Percentiles rank a stretch among this genome's conserved stretches.
phyloP scores from a whole-genome alignment of 2,113 vertebrate genomes.

The Camelus dromedarius region DNA sequence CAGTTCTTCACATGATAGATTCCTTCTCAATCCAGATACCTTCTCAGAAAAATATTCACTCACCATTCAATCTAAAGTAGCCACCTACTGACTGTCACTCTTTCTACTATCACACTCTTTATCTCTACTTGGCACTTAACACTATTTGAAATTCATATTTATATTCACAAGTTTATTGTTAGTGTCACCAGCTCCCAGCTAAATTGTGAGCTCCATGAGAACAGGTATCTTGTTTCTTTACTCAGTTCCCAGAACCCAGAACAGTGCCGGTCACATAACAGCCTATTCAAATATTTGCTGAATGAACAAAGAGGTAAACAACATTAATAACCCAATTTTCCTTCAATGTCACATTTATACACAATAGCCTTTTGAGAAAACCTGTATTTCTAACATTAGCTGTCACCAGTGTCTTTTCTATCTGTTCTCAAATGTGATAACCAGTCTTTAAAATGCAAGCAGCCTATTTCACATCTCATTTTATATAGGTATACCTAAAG shows the following conservation, averaged over 20 bases:
- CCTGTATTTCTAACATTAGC: background rate
- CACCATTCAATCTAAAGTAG: background rate
- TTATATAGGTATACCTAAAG: background rate
- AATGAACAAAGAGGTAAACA: background rate
- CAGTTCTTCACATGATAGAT: background rate
- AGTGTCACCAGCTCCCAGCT: background rate
- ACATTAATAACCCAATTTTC: background rate
- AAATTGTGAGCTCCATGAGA: background rate
- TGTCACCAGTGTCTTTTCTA: constrained; percentile 9
- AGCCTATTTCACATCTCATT: background rate
- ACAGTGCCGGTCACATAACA: background rate
- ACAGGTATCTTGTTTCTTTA: background rate
- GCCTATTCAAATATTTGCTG: background rate
- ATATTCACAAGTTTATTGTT: background rate
- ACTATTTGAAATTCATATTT: background rate
- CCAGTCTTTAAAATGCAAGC: background rate
- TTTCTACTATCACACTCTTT: background rate
- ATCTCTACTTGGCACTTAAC: background rate
- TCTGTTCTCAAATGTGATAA: constrained; percentile 6
- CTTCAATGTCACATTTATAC: background rate
- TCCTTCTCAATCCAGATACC: background rate
- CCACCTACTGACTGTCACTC: background rate
- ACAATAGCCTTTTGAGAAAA: constrained; percentile 22
- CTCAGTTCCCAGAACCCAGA: background rate
- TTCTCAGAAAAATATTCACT: background rate